Percentiles rank a stretch among this genome's conserved stretches.
Evolutionary conservation across 2,113 vertebrate genomes (phyloP).

Genomic region (Tragelaphus buxtoni): DNA sequence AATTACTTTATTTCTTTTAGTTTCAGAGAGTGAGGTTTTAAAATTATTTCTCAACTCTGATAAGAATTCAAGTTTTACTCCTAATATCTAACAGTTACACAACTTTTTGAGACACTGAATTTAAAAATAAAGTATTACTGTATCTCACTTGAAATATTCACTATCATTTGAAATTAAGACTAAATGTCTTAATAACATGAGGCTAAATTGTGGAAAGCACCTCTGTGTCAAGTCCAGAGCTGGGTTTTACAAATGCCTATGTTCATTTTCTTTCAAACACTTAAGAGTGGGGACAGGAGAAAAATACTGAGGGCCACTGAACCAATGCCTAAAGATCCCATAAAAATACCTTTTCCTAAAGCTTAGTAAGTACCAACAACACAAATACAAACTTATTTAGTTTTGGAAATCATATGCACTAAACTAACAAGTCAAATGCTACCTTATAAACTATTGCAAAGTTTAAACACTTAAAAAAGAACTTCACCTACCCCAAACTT

Average conservation of each 20-base stretch:
- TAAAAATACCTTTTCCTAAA: not conserved
- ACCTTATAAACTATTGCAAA: not conserved
- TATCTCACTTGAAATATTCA: not conserved
- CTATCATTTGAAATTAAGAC: not conserved
- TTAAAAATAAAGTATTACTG: not conserved
- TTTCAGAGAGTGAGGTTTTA: not conserved
- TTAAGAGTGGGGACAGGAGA: not conserved
- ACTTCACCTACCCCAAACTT: not conserved
- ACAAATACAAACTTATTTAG: not conserved
- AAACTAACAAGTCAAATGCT: not conserved
- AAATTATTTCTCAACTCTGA: no score
- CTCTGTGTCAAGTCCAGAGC: not conserved
- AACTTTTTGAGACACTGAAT: not conserved
- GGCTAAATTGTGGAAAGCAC: not conserved
- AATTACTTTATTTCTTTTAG: not conserved
- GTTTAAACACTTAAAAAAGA: conserved; percentile 6
- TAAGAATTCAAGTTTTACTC: no score
- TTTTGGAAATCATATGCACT: not conserved
- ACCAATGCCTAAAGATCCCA: not conserved
- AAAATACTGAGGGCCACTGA: not conserved
- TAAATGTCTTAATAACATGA: not conserved
- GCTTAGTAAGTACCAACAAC: not conserved
- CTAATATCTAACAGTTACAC: not conserved
- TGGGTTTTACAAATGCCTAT: not conserved
- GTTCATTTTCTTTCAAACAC: no score